These are phyloP conservation scores for Vulpes vulpes DNA, from an alignment of 2,113 vertebrate species.

Conservation along the genomic window DNA sequence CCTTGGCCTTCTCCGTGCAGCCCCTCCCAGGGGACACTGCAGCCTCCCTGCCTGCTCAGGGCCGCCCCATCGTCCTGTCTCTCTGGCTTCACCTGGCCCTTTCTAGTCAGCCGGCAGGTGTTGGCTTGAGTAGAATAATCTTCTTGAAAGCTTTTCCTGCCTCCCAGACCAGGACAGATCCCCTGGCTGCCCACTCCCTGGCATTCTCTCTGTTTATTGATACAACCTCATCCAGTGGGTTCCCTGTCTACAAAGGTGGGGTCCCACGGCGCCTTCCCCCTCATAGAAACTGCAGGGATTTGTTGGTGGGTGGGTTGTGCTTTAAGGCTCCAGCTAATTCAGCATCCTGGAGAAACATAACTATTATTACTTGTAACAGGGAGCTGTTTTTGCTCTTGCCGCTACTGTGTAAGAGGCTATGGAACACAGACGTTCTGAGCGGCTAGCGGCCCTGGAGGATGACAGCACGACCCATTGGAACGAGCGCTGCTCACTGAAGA, in stretches of 20 bases:
- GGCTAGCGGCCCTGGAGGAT: accelerated
- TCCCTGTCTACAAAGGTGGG: not conserved
- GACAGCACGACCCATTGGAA: not conserved
- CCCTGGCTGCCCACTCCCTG: not conserved
- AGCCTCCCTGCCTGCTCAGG: not conserved
- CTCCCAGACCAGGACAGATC: not conserved
- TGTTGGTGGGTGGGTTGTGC: not conserved
- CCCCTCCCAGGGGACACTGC: too few relatives aligned
- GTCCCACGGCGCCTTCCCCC: too few relatives aligned
- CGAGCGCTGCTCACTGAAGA: accelerated
- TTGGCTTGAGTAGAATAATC: not conserved
- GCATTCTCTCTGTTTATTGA: not conserved
- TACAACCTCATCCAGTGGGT: not conserved
- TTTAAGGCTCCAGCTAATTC: not conserved
- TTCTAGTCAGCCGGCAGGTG: not conserved
- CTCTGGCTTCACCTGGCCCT: not conserved
- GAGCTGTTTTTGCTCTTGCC: not conserved
- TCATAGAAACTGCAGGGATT: not conserved
- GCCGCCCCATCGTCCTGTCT: not conserved
- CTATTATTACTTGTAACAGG: not conserved
- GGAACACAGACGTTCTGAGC: not conserved
- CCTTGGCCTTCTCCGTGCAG: not conserved
- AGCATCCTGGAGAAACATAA: not conserved
- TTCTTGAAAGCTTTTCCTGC: not conserved
- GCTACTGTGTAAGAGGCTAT: not conserved